Conservation (phyloP, 2,888 invertebrate genomes). For the Microdon myrmicae region DNA sequence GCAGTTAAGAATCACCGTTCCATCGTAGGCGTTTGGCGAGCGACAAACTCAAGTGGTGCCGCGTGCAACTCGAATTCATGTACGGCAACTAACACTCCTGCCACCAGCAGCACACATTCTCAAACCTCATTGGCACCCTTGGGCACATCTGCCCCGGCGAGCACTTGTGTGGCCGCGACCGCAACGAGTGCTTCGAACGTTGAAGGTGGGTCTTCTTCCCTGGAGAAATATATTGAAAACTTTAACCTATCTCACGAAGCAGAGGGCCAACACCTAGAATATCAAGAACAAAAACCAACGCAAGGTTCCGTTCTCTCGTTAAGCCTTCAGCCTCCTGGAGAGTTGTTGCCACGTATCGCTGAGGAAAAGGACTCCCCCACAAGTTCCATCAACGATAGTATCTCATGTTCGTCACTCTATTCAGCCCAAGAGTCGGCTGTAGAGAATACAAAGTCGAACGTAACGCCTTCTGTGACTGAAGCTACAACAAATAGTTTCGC, state of each 20-base stretch:
- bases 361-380: conserved; percentile 76
- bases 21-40: conserved; percentile 33
- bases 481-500: background rate
- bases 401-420: conserved; percentile 1
- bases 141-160: conserved; percentile 1
- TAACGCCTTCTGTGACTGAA: too few relatives aligned
- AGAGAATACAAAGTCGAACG: conserved; percentile 15
- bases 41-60: conserved; percentile 16
- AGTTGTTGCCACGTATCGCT: conserved; percentile 82
- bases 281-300: conserved; percentile 30
- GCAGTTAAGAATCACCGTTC: conserved; percentile 63
- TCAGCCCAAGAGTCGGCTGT: conserved; percentile 1
- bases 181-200: background rate
- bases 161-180: background rate
- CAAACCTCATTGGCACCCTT: conserved; percentile 1
- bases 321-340: conserved; percentile 69
- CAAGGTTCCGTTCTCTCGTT: conserved; percentile 60
- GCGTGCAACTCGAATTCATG: conserved; percentile 12
- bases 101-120: conserved; percentile 6
- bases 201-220: background rate
- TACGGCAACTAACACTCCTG: conserved; percentile 13
- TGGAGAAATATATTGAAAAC: conserved; percentile 42
- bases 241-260: conserved; percentile 21
- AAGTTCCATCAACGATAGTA: conserved; percentile 48
- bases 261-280: conserved; percentile 15